A percentile compares a stretch with the other conserved stretches of the same genome.
These are phyloP conservation scores for Orius insidiosus DNA, from an alignment of 1,140 invertebrate genomes.

Conservation along the genomic window DNA sequence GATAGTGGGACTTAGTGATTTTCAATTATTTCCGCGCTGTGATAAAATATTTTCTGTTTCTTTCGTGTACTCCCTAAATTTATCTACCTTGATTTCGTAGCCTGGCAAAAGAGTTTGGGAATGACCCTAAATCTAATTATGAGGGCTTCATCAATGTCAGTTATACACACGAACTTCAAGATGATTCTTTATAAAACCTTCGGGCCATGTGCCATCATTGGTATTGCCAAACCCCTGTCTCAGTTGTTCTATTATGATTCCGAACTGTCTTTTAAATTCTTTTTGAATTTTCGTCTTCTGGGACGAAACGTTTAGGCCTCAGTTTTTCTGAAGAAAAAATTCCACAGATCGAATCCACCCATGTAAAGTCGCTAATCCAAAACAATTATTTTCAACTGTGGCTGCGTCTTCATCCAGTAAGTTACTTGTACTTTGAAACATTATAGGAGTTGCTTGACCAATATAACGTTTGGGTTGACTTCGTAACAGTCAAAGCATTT, in stretches of 20 bases:
- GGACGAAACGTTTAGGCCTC: slow-evolving; percentile 16
- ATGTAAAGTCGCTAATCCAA: slow-evolving; percentile 26
- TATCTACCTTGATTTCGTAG: slow-evolving; percentile 13
- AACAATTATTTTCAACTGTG: slow-evolving; percentile 19
- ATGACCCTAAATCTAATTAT: slow-evolving; percentile 23
- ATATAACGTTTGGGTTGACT: slow-evolving; percentile 25
- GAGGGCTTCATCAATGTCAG: slow-evolving; percentile 23
- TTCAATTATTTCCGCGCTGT: slow-evolving; percentile 15
- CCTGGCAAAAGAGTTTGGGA: slow-evolving; percentile 20
- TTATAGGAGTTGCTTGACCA: slow-evolving; percentile 24
- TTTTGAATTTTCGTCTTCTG: slow-evolving; percentile 4
- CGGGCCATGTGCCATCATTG: slow-evolving; percentile 22
- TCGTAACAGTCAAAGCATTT: slow-evolving; percentile 24
- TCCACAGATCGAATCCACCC: slow-evolving; percentile 24
- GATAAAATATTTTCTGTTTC: slow-evolving; percentile 22
- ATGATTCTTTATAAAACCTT: slow-evolving; percentile 22
- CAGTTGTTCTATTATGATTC: slow-evolving; percentile 13
- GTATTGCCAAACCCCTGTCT: slow-evolving; percentile 20
- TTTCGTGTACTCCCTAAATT: slow-evolving; percentile 19
- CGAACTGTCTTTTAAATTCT: slow-evolving; percentile 1
- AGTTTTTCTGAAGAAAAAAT: slow-evolving; percentile 23
- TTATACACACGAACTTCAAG: slow-evolving; percentile 23
- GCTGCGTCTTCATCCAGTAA: slow-evolving; percentile 17
- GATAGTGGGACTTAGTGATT: slow-evolving; percentile 20
- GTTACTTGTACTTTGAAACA: slow-evolving; percentile 24